Evolutionary conservation across 2,113 vertebrate species (phyloP).

Genomic region (Dasypus novemcinctus): DNA sequence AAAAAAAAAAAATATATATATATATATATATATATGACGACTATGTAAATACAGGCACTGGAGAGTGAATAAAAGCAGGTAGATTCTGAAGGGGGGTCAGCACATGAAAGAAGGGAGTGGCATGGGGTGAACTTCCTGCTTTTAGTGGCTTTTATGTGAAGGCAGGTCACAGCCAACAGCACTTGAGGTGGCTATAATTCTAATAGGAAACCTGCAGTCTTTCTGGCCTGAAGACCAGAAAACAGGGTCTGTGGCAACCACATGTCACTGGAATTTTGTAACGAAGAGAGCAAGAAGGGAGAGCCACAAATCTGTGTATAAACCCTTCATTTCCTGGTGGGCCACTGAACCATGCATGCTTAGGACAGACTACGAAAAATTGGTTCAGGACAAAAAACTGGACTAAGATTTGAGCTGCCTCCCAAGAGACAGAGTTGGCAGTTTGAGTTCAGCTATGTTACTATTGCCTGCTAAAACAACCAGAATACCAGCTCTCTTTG

Average conservation of each 20-base stretch:
- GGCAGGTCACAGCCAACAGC: not conserved
- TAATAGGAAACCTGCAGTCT: too few relatives aligned
- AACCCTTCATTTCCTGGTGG: too few relatives aligned
- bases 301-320: not conserved
- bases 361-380: too few relatives aligned
- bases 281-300: not conserved
- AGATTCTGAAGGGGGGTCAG: not conserved
- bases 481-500: not conserved
- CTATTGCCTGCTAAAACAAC: not conserved
- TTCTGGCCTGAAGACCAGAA: too few relatives aligned
- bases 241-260: not conserved
- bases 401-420: not conserved
- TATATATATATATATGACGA: not conserved
- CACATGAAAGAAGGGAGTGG: too few relatives aligned
- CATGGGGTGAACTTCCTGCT: not conserved
- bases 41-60: too few relatives aligned
- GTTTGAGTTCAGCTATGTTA: not conserved
- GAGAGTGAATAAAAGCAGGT: not conserved
- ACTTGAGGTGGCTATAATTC: not conserved
- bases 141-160: not conserved
- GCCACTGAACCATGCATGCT: not conserved
- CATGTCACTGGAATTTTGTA: too few relatives aligned
- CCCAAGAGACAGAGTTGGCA: not conserved
- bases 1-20: too few relatives aligned
- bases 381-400: not conserved